Evolutionary conservation across 2,888 invertebrate species (phyloP), one percentile per base, ranked within the genome.

Genomic region (Tribolium freemani): DNA sequence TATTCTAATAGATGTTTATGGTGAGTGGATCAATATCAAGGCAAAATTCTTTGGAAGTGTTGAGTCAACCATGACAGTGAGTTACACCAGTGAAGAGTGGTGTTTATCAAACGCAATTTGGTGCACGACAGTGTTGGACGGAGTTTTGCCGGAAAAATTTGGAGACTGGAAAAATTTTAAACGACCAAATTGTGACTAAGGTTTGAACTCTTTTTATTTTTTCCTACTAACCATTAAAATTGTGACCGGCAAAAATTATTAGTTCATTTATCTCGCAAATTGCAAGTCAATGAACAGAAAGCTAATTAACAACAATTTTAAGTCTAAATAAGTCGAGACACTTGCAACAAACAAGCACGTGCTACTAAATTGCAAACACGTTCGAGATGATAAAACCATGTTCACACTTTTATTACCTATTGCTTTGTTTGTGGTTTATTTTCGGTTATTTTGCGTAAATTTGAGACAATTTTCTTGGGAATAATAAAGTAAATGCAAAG

Each of bases 61-160:
- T 51, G 51, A 51, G 20, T 51, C 51, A 51, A 51, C 51, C 20
- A 51, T 21, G 51, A 20, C 20, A 20, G 51, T 51, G 51, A 20
- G 8, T 8, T 20, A 51, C 21, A n/a, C 8, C 38, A 38, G 38
- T 9, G 38, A 51, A 21, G 21, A 20, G 21, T 51, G 20, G 16
- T 50, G 50, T 51, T 51, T 51, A 20, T 51, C n/a, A 51, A 20
- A 21, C 48, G 48, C 4, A 16, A 48, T 48, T 38, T 38, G 38
- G 38, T 38, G 38, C 38, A 38, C 38, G 38, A n/a, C n/a, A 8
- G 38, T 38, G 38, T 38, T 38, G n/a, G 38, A 8, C 38, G 8
- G 1, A 38, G 38, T 38, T 38, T 8, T 38, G 8, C n/a, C 38
- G 38, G 38, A n/a, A 38, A 38, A 38, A 38, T 3, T 38, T 9